A percentile compares a stretch with the other conserved stretches of the same genome.
Evolutionary conservation across 2,113 vertebrate genomes (phyloP).

Genomic region (Clarias macrocephalus): DNA sequence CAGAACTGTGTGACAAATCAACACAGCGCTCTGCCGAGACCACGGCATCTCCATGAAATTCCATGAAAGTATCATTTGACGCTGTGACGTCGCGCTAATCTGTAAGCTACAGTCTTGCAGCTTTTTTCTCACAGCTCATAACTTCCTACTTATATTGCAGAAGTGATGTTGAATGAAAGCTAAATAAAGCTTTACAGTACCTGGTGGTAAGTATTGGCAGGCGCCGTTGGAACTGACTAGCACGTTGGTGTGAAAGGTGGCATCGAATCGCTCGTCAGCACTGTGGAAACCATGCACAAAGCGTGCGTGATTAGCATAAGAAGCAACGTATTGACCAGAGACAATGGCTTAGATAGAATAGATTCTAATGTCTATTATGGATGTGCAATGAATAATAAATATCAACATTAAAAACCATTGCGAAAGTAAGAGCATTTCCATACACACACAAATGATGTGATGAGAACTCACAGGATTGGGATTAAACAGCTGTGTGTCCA

Average conservation of each 20-base stretch:
- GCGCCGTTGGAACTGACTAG: slow-evolving; percentile 83
- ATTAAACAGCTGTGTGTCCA: too few species aligned
- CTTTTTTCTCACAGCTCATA: too few species aligned
- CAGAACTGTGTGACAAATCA: neutral
- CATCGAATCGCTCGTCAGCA: slow-evolving; percentile 91
- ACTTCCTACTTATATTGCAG: neutral
- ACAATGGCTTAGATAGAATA: neutral
- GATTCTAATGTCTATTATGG: neutral
- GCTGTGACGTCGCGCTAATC: too few species aligned
- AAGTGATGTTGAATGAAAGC: neutral
- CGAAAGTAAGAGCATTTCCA: too few species aligned
- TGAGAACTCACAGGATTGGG: too few species aligned
- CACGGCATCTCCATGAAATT: neutral
- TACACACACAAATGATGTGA: too few species aligned
- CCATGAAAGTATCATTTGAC: neutral
- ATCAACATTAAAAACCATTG: too few species aligned
- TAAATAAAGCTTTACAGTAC: slow-evolving; percentile 65
- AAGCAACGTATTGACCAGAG: neutral
- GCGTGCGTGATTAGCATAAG: slow-evolving; percentile 24
- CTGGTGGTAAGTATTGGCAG: slow-evolving; percentile 89
- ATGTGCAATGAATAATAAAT: neutral
- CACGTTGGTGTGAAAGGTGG: slow-evolving; percentile 91
- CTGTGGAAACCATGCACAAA: slow-evolving; percentile 67
- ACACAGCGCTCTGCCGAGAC: neutral
- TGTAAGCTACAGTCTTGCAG: neutral